Conservation (phyloP, 2,113 vertebrate species). For the Ivindomyrus marchei region DNA sequence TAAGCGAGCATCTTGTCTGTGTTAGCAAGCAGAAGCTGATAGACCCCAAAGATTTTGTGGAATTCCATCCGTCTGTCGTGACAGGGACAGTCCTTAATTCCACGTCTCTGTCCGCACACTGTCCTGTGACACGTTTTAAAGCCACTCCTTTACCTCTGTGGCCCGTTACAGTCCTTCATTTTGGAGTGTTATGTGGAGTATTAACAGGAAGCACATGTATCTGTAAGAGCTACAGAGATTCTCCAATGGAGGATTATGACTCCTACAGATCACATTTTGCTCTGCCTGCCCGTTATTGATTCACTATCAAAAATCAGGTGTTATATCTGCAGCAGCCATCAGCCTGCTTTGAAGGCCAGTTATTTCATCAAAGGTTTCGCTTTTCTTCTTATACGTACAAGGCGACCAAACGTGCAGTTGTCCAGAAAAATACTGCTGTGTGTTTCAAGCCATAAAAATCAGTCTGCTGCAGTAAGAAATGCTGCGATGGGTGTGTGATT, state of each 20-base stretch:
- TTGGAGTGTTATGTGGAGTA: conserved; percentile 48
- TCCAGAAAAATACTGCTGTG: not conserved
- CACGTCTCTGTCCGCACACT: not conserved
- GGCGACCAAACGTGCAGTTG: not conserved
- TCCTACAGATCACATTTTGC: not conserved
- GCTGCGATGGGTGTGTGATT: not conserved
- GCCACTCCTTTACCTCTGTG: conserved; percentile 20
- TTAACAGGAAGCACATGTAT: conserved; percentile 40
- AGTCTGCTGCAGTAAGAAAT: not conserved
- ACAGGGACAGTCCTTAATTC: not conserved
- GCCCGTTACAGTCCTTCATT: conserved; percentile 21
- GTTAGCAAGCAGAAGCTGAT: conserved; percentile 17
- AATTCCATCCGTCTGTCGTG: not conserved
- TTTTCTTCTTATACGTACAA: not conserved
- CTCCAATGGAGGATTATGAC: not conserved
- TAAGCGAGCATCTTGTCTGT: conserved; percentile 20
- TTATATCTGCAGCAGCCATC: not conserved
- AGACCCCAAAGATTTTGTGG: conserved; percentile 24
- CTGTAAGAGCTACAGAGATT: conserved; percentile 14
- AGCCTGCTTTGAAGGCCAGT: not conserved
- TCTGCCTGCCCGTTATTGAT: not conserved
- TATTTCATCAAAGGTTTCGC: not conserved
- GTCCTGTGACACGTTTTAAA: not conserved
- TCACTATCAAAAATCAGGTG: not conserved
- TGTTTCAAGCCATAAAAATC: not conserved